Base-by-base conservation (phyloP, 1,140 invertebrate species). In the Leguminivora glycinivorella region DNA sequence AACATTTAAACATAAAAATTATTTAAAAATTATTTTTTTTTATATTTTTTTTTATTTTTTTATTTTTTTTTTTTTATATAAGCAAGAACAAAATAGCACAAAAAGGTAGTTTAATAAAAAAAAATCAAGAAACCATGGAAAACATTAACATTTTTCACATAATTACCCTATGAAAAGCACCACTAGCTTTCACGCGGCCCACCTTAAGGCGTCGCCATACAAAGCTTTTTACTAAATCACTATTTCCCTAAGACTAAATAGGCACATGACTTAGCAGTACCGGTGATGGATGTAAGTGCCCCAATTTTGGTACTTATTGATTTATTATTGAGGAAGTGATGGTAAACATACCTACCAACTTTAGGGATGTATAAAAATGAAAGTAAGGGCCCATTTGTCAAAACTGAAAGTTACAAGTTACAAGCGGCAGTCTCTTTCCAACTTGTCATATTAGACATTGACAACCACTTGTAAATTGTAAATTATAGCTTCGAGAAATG, bases 251-350 rank as follows among this genome's bases (percentile, higher is more conserved):
- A 63, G 17, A 63, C 26, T 63, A 26, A 63, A 29, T 63, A 63
- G 47, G 26, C n/a, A 9, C 14, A 31, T 63, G 58, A 63, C 58
- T 31, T 34, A n/a, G 58, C 58, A 63, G 26, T 52, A 19, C 26
- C 9, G 58, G 34, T 63, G 58, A 63, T 63, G 58, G 58, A 63
- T 63, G 58, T 63, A 63, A n/a, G 25, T 31, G 58, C n/a, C 58
- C 58, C 22, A 26, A 29, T 29, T 52, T 52, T 63, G 6, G 25
- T 7, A 29, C 58, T 63, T 63, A 63, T 63, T 63, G 58, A 29
- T 63, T 63, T 63, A 34, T 17, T 58, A 29, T 29, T 29, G 56
- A 26, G 24, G 56, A 58, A 17, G 26, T 1, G 29, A 29, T 29
- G n/a, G 58, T 63, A 63, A 60, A 60, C 14, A 60, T 26, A 26